A percentile compares a stretch with the other conserved stretches of the same genome.
These are phyloP conservation scores for Eristalinus aeneus DNA, from an alignment of 2,888 invertebrate species.

Conservation along the genomic window DNA sequence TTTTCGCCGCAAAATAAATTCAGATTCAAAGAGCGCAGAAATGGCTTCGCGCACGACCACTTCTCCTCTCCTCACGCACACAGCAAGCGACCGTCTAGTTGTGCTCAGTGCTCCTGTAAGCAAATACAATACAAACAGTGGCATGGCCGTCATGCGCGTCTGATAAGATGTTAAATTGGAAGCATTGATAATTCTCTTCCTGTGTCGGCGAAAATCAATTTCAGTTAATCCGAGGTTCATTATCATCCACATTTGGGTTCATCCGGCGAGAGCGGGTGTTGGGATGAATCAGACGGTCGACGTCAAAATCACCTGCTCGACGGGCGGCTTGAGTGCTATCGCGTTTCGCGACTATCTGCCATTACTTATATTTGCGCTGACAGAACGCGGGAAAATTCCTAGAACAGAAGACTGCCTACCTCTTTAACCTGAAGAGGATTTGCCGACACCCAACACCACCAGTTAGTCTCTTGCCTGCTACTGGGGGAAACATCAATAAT, in stretches of 20 bases:
- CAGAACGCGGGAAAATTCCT: background rate
- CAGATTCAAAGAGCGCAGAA: background rate
- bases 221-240: conserved; percentile 8
- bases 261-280: background rate
- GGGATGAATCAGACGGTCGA: background rate
- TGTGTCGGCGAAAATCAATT: conserved; percentile 9
- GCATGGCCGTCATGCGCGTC: conserved; percentile 2
- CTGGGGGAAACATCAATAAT: conserved; percentile 12
- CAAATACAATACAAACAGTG: background rate
- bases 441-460: background rate
- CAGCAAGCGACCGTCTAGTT: background rate
- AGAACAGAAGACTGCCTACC: background rate
- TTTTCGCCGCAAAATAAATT: background rate
- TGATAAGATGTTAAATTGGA: background rate
- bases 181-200: conserved; percentile 19
- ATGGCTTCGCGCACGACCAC: background rate
- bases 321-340: background rate
- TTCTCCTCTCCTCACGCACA: background rate
- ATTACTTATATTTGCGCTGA: background rate
- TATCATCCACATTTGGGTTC: conserved; percentile 14
- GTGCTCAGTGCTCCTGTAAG: background rate
- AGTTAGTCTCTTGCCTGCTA: too few relatives aligned
- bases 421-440: background rate
- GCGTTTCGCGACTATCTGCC: background rate
- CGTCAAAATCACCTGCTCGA: background rate